Percentiles rank a stretch among this genome's conserved stretches.
These are phyloP conservation scores for Eurystomus gularis DNA, from an alignment of 2,113 vertebrate species.

Conservation along the genomic window DNA sequence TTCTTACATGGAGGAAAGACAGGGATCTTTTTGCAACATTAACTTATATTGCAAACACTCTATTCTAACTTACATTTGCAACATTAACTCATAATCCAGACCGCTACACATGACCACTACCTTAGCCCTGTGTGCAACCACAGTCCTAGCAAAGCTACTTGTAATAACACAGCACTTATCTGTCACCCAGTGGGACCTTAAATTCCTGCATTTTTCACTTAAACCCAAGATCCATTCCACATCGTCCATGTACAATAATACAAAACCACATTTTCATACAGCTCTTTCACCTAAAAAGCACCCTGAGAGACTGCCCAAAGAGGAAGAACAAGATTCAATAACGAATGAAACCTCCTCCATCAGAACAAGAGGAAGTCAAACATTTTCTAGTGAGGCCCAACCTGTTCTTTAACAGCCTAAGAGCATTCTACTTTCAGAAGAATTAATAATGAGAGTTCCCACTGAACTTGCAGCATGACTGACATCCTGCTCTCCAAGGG, in stretches of 20 bases:
- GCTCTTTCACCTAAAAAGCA: fast-evolving
- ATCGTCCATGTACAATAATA: fast-evolving
- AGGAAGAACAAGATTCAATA: not conserved
- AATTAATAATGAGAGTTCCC: not conserved
- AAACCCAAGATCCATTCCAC: fast-evolving
- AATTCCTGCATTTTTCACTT: not conserved
- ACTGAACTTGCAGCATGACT: not conserved
- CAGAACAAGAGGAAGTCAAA: not conserved
- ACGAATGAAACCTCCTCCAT: not conserved
- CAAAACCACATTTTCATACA: fast-evolving
- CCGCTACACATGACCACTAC: fast-evolving
- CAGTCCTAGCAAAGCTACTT: not conserved
- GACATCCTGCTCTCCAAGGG: not conserved
- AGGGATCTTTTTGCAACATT: not conserved
- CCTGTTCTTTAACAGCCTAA: not conserved
- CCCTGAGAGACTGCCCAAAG: not conserved
- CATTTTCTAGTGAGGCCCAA: not conserved
- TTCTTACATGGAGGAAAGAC: not conserved
- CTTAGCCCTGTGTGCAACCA: not conserved
- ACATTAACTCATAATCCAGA: not conserved
- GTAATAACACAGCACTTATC: not conserved
- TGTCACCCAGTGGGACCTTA: not conserved
- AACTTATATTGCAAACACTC: not conserved
- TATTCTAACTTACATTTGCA: not conserved
- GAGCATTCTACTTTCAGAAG: not conserved